phyloP scores from a whole-genome alignment of 1,140 invertebrate species.

The Calephelis nemesis region DNA sequence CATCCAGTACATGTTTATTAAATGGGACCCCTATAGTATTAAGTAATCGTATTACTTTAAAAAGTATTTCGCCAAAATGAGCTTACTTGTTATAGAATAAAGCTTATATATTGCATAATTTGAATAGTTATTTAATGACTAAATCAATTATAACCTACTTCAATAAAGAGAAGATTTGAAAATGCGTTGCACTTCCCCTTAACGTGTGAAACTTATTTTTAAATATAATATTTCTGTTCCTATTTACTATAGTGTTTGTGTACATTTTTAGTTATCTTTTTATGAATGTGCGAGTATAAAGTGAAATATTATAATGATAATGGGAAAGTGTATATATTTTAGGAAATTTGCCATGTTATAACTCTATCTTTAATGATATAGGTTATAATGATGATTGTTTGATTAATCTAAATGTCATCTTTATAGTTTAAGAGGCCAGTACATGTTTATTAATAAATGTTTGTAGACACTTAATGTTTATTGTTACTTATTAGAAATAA shows the following conservation, averaged over 20 bases:
- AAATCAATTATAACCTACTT: not conserved
- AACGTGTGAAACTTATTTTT: too few species aligned
- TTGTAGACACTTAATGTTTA: not conserved
- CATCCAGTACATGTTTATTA: conserved; percentile 5
- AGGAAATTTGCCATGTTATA: not conserved
- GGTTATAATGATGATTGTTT: not conserved
- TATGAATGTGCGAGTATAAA: not conserved
- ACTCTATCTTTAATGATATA: not conserved
- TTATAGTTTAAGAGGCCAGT: conserved; percentile 2
- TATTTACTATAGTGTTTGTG: too few species aligned
- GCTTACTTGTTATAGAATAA: conserved; percentile 13
- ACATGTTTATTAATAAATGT: conserved; percentile 3
- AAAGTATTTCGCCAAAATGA: conserved; percentile 8
- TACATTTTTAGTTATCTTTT: not conserved
- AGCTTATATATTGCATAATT: conserved; percentile 8
- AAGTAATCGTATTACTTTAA: conserved; percentile 6
- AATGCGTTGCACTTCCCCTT: not conserved
- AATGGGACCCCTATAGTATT: conserved; percentile 5
- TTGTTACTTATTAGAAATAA: conserved; percentile 7
- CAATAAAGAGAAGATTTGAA: not conserved
- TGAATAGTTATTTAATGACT: conserved; percentile 3
- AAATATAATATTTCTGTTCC: too few species aligned
- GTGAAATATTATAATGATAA: not conserved
- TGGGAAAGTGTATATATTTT: not conserved
- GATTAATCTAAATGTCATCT: not conserved